Evolutionary conservation across 1,140 invertebrate genomes (phyloP).

Genomic region (Papilio polyxenes): DNA sequence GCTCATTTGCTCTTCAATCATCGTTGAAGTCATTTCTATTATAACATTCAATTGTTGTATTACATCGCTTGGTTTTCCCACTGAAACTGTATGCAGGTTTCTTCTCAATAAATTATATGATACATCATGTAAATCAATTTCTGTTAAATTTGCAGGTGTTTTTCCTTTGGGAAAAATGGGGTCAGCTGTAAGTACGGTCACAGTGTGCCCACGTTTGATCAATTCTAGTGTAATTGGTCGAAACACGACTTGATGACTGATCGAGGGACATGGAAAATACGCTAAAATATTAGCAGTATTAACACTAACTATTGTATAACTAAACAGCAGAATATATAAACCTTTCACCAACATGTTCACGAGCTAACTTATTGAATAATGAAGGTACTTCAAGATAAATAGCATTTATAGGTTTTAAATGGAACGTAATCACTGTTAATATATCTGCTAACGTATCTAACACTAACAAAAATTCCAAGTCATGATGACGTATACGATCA

Average conservation of each 20-base stretch:
- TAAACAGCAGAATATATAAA: not conserved
- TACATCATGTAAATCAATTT: conserved; percentile 40
- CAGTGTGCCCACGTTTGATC: conserved; percentile 35
- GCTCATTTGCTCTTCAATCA: conserved; percentile 47
- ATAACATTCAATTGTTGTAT: not conserved
- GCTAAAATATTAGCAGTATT: conserved; percentile 59
- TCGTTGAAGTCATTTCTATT: no score
- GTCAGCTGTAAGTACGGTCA: conserved; percentile 18
- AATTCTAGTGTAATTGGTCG: conserved; percentile 52
- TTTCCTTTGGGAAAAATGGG: conserved; percentile 9
- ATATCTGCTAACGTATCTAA: no score
- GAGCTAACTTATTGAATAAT: not conserved
- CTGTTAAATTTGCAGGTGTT: not conserved
- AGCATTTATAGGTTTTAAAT: not conserved
- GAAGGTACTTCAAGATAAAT: not conserved
- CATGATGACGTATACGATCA: not conserved
- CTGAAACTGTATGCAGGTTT: not conserved
- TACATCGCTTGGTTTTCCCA: not conserved
- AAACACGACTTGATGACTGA: conserved; percentile 46
- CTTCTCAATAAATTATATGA: conserved; percentile 41
- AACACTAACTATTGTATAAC: not conserved
- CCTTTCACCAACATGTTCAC: not conserved
- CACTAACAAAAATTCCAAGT: not conserved
- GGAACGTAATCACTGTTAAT: no score
- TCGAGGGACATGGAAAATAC: conserved; percentile 47